phyloP scores from a whole-genome alignment of 2,888 invertebrate species.

The Mimas tiliae region DNA sequence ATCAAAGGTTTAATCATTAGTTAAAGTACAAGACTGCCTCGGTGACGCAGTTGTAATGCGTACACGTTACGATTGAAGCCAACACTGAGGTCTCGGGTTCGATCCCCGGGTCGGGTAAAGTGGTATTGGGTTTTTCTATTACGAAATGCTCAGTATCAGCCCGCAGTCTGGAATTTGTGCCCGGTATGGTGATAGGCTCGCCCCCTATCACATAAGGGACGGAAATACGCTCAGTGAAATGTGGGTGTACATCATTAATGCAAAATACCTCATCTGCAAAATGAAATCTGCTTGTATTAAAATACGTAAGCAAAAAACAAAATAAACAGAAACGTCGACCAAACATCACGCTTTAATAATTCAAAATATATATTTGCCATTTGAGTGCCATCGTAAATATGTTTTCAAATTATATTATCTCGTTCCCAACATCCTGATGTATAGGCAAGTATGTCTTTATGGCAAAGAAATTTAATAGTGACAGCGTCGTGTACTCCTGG shows the following conservation, averaged over 20 bases:
- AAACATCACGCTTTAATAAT: neutral
- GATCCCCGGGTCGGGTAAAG: too few species aligned
- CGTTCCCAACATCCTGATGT: neutral
- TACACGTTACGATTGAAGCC: too few species aligned
- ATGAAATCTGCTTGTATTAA: neutral
- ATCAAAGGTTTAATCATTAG: too few species aligned
- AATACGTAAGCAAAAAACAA: neutral
- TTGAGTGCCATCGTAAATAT: slow-evolving; percentile 1
- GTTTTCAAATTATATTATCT: slow-evolving; percentile 10
- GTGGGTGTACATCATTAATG: slow-evolving; percentile 8
- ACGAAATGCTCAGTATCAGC: too few species aligned
- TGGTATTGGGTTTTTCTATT: too few species aligned
- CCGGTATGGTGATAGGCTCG: too few species aligned
- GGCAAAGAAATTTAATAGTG: neutral
- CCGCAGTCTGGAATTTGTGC: too few species aligned
- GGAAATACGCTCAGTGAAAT: too few species aligned
- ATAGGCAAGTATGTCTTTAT: neutral
- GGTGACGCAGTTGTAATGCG: too few species aligned
- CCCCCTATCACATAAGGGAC: too few species aligned
- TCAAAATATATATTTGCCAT: slow-evolving; percentile 1
- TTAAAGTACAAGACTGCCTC: too few species aligned
- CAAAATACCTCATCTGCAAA: neutral
- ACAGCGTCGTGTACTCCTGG: neutral
- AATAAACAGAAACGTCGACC: neutral
- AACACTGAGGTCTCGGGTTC: too few species aligned